Base-by-base conservation (phyloP, 1,140 invertebrate species). In the Sycophila sp. region DNA sequence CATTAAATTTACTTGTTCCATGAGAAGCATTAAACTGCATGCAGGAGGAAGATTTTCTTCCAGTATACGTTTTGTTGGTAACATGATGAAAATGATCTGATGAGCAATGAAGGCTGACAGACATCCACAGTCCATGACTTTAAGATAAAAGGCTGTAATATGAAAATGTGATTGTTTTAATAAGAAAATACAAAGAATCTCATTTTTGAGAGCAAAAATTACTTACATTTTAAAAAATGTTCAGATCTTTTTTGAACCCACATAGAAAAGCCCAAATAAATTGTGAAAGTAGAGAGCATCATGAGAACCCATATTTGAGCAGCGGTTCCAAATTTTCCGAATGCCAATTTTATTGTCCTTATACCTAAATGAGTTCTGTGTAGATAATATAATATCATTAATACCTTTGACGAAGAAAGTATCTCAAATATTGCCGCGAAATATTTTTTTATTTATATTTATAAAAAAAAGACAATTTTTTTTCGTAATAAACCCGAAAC, bases 11-110 rank as follows among this genome's bases (percentile, higher is more conserved):
- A 90, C 89, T 77, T 90, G 89, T 79, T 93, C 91, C 71, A 88
- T 85, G 4, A 91, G 75, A 40, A 92, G 60, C 5, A 90, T 85
- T 7, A 89, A 79, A 10, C 87, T 86, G 0, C 88, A 88, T 19
- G 87, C 90, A 17, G 91, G 88, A 4, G 91, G 89, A 8, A 94
- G 76, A 7, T 89, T 70, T 59, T 88, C 77, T 13, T 87, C 75
- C 0, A 90, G 68, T 6, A 90, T 74, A 38, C 86, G 78, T 56
- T 79, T 80, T 2, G 87, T 77, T 4, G 92, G 90, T 19, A 92
- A 72, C 36, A 85, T 75, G 1, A 91, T 75, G 63, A 90, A 88
- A 0, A 78, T 49, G 17, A 85, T 17, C 71, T 88, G 82, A 70
- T 86, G 86, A 10, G 78, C n/a, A 2, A 88, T 71, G n/a, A 85